Base-by-base conservation (phyloP, 2,113 vertebrate genomes). In the Podarcis cretensis region DNA sequence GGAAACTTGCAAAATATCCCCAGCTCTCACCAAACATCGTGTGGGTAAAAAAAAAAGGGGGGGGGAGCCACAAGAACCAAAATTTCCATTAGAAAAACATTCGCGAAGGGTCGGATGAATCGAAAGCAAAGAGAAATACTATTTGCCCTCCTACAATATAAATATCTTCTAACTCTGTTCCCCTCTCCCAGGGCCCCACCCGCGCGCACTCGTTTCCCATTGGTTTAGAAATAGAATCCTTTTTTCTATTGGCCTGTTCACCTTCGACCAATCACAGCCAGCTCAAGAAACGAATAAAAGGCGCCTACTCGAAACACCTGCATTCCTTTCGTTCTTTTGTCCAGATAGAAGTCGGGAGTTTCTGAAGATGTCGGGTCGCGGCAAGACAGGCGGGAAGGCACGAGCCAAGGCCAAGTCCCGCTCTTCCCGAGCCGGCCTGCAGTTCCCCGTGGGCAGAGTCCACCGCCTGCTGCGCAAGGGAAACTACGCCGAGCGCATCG, bases 351-450 rank as follows among this genome's bases (percentile, higher is more conserved):
- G 27, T 13, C 0, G 0, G 16, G 10, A 2, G 1, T 2, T 0
- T 5, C 48, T 1, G 3, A 37, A 0, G 20, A 88, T 88, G 87
- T 88, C 87, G 20, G 87, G 87, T 1, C 87, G 87, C 1, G 87
- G 87, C 13, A 88, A 83, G 5, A 88, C 87, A 0, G 87, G 87
- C 4, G 87, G 87, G 6, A 98, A 98, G 92, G 96, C 95, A 76
- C 97, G 98, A 3, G 97, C 98, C 1, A 98, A 98, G 96, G 97
- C 97, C 0, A 98, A 98, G 95, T 97, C 97, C 3, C 97, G 98
- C 1, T 98, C 97, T 75, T 98, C 97, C 74, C 94, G 97, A 0
- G 98, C 98, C 1, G 97, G 98, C 0, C 92, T 98, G 4, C 98
- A 98, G 94, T 98, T 98, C 30, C 98, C 98, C 0, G 97, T 98